Base-by-base conservation (phyloP, 2,113 vertebrate genomes). In the Puffinus mauretanicus region DNA sequence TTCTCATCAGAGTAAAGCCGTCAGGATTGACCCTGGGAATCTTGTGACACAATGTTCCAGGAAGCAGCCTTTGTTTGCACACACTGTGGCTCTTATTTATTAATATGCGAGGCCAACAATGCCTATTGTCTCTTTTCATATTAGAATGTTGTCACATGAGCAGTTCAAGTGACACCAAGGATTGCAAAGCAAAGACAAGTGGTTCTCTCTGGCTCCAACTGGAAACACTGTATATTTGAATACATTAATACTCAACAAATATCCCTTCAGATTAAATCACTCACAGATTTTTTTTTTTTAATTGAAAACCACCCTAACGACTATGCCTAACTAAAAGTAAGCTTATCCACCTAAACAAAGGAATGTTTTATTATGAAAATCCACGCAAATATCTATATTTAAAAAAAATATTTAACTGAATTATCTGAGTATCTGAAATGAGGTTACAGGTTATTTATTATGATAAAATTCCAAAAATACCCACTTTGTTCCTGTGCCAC, bases 51-150 rank as follows among this genome's bases (percentile, higher is more conserved):
- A 91, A 44, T 87, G 97, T 97, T 97, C 97, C 96, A 97, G 97
- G 96, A 97, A 97, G 91, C 92, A 95, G 95, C 91, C 94, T 97
- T 97, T 97, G 97, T 97, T 97, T 97, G 97, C 95, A 94, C 85
- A 97, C 96, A 97, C 91, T 97, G 93, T 64, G 85, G 78, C 86
- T 95, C 93, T 95, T 95, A 95, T 97, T 97, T 97, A 95, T 96
- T 97, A 97, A 96, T 97, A 95, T 96, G 85, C 1, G 3, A 54
- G 27, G 30, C 88, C 71, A 97, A 97, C 96, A 97, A 97, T 97
- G 97, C 83, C 91, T 75, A 93, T 97, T 97, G 97, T 97, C 71
- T 86, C 82, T 82, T 89, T 95, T 86, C 90, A 86, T 96, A 96
- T 95, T 76, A 76, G 95, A 90, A 76, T 87, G 77, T 34, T 96